Conservation (phyloP, 2,113 vertebrate species). For the Proteles cristata region DNA sequence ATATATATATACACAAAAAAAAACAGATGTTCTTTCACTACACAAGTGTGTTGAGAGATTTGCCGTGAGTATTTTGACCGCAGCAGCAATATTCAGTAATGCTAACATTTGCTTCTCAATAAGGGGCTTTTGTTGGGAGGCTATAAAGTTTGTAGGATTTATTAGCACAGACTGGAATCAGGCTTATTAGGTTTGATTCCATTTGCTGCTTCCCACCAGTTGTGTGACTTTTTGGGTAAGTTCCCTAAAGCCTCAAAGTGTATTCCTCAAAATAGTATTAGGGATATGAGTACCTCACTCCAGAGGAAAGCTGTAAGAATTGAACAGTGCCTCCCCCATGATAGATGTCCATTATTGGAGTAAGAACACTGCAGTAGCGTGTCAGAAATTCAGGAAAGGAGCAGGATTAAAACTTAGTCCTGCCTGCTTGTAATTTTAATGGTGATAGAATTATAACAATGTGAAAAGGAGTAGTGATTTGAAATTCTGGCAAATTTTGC, state of each 20-base stretch:
- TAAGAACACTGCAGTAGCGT: neutral
- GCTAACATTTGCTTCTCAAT: neutral
- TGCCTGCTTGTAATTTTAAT: neutral
- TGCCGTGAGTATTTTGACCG: neutral
- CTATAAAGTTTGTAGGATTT: neutral
- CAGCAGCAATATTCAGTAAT: neutral
- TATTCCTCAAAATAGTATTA: slow-evolving; percentile 18
- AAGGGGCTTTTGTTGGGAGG: neutral
- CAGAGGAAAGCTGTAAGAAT: neutral
- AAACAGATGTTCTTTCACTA: no score
- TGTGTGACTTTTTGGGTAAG: neutral
- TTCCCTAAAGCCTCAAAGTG: neutral
- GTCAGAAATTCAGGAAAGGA: neutral
- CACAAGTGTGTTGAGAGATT: neutral
- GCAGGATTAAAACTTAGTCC: neutral
- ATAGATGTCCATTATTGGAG: neutral
- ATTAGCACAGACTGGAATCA: neutral
- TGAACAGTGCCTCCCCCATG: neutral
- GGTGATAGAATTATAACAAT: neutral
- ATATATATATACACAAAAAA: neutral
- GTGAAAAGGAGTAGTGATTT: neutral
- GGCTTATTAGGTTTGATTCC: slow-evolving; percentile 25
- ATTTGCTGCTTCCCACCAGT: neutral
- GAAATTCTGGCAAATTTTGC: slow-evolving; percentile 16
- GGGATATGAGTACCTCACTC: neutral